Base-by-base conservation (phyloP, 2,113 vertebrate genomes). In the Lagenorhynchus albirostris region DNA sequence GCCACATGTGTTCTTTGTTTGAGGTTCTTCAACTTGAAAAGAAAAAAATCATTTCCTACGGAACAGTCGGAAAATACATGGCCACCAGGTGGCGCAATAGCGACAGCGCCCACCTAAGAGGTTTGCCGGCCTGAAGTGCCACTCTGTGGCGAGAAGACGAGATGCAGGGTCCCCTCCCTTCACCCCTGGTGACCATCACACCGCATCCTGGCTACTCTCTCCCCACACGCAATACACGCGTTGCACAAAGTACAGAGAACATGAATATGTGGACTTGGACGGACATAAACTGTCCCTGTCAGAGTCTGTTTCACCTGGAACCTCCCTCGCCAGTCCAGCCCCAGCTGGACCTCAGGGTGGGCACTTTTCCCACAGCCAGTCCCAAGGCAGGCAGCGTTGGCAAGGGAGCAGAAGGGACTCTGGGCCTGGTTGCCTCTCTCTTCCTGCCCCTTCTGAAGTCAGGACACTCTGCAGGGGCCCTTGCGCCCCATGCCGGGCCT, bases 121-220 rank as follows among this genome's bases (percentile, higher is more conserved):
- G 55, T 82, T 91, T 81, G 93, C 33, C 1, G 62, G 53, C 41
- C 62, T 96, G 85, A 96, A 74, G 77, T 38, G 97, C 79, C 96
- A 55, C 86, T 58, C 5, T 36, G 96, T 93, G 97, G 96, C 17
- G 12, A 41, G 21, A 55, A 80, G 26, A 44, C 29, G 68, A 89
- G 81, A 12, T 96, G 62, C 86, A 96, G 53, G 8, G 31, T 31
- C 6, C 31, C 60, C 23, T 68, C 38, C 29, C 50, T 67, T 47
- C 25, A 5, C 47, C 50, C 0, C 71, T 50, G 23, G n/a, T 55
- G 68, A 86, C 50, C 9, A 6, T 29, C 0, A 12, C 13, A 12
- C 18, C 6, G 33, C 62, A 77, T 53, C 25, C 50, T 18, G 26
- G 38, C 29, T 26, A 8, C 83, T 23, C 3, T 23, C 77, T 76